phyloP scores from a whole-genome alignment of 2,888 invertebrate species.

The Callyntrura sp. region DNA sequence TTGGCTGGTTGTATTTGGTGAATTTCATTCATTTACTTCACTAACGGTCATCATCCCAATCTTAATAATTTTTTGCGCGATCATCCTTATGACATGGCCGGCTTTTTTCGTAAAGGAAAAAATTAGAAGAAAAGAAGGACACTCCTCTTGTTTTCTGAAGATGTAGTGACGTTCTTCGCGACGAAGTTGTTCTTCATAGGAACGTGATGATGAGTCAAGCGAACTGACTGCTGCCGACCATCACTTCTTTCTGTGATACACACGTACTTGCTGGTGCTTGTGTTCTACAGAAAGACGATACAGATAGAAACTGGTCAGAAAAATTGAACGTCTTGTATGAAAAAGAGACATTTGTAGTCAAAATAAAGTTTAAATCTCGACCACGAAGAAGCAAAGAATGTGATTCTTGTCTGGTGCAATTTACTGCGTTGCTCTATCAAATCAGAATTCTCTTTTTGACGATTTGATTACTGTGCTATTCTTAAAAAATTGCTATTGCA shows the following conservation, averaged over 20 bases:
- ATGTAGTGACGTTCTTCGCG: constrained; percentile 9
- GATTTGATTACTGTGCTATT: constrained; percentile 35
- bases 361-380: constrained; percentile 28
- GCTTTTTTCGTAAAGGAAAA: constrained; percentile 8
- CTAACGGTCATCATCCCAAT: background rate
- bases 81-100: constrained; percentile 33
- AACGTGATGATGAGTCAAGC: constrained; percentile 1
- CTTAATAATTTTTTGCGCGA: constrained; percentile 34
- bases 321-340: constrained; percentile 24
- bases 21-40: constrained; percentile 31
- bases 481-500: background rate
- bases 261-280: background rate
- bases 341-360: constrained; percentile 36
- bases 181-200: background rate
- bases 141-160: constrained; percentile 36
- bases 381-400: background rate
- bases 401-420: constrained; percentile 68
- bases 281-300: background rate
- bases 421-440: constrained; percentile 56
- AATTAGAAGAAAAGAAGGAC: constrained; percentile 14
- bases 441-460: constrained; percentile 33
- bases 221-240: constrained; percentile 30
- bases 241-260: too few species aligned
- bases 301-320: constrained; percentile 2
- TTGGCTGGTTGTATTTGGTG: too few species aligned